Evolutionary conservation across 35 echinoderm and acorn worm species (phyloP).

Genomic region (Heliocidaris erythrogramma): DNA sequence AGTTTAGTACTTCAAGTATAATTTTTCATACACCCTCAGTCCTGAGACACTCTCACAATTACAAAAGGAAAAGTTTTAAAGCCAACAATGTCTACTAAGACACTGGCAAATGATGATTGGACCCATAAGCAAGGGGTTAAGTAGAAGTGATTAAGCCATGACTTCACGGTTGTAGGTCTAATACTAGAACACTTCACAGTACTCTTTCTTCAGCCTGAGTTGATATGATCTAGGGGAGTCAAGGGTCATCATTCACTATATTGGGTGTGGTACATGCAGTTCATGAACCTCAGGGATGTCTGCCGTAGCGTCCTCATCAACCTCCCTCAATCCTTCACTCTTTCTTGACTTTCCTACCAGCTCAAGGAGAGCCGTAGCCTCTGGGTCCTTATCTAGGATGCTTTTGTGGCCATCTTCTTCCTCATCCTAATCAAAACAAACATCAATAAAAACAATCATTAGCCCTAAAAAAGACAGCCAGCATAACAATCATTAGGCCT

Average conservation of each 20-base stretch:
- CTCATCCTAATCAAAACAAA: conserved; percentile 56
- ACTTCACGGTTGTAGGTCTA: too few species aligned
- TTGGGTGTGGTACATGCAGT: conserved; percentile 48
- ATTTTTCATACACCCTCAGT: too few species aligned
- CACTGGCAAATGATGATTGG: too few species aligned
- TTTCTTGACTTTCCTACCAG: conserved; percentile 85
- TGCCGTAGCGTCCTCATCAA: conserved; percentile 74
- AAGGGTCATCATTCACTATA: neutral
- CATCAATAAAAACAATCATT: too few species aligned
- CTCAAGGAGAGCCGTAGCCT: conserved; percentile 86
- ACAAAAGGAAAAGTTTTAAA: too few species aligned
- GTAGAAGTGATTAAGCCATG: too few species aligned
- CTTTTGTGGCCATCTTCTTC: conserved; percentile 62
- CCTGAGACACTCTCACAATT: too few species aligned
- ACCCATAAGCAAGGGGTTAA: too few species aligned
- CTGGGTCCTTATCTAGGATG: conserved; percentile 91
- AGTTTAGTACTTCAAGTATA: too few species aligned
- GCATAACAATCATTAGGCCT: too few species aligned
- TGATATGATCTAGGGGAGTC: neutral
- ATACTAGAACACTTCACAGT: neutral
- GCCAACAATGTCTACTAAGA: too few species aligned
- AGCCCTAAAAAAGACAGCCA: too few species aligned
- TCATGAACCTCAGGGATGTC: conserved; percentile 89
- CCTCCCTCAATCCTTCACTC: conserved; percentile 88
- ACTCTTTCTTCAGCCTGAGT: conserved; percentile 9